Percentiles rank a stretch among this genome's conserved stretches.
Conservation (phyloP, 2,113 vertebrate species). For the Anthoscopus minutus region DNA sequence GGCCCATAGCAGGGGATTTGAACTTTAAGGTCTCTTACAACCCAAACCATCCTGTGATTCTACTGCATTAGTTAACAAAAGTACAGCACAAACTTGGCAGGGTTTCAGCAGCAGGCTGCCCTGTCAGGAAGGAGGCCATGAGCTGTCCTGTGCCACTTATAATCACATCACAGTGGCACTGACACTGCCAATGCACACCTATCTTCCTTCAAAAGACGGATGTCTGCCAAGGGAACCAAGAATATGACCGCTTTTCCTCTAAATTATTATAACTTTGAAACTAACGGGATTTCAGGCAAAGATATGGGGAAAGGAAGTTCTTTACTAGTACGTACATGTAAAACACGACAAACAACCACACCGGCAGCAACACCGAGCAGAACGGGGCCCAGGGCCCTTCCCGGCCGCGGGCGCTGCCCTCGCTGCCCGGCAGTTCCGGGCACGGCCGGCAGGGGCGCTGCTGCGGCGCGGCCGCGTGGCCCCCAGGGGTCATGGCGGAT, state of each 20-base stretch:
- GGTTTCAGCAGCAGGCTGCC: not conserved
- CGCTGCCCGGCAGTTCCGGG: not conserved
- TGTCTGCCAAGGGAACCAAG: not conserved
- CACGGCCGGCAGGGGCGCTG: not conserved
- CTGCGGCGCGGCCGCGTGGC: too few species aligned
- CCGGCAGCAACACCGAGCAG: too few species aligned
- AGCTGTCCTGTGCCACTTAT: accelerated
- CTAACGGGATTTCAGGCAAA: not conserved
- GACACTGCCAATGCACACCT: accelerated
- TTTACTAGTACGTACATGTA: not conserved
- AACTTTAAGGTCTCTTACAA: not conserved
- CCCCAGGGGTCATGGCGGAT: too few species aligned
- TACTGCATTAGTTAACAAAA: not conserved
- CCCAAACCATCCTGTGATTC: not conserved
- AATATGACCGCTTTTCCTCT: not conserved
- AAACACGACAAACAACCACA: not conserved
- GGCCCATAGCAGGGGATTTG: not conserved
- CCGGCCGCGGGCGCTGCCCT: too few species aligned
- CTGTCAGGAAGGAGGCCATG: not conserved
- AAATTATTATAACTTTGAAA: not conserved
- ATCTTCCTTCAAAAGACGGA: not conserved
- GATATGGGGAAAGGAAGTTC: not conserved
- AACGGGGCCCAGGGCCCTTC: too few species aligned
- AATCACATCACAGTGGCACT: accelerated
- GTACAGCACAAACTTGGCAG: not conserved